A percentile compares a stretch with the other conserved stretches of the same genome.
Conservation (phyloP, 2,797 vertebrate species). For the Potorous gilbertii region DNA sequence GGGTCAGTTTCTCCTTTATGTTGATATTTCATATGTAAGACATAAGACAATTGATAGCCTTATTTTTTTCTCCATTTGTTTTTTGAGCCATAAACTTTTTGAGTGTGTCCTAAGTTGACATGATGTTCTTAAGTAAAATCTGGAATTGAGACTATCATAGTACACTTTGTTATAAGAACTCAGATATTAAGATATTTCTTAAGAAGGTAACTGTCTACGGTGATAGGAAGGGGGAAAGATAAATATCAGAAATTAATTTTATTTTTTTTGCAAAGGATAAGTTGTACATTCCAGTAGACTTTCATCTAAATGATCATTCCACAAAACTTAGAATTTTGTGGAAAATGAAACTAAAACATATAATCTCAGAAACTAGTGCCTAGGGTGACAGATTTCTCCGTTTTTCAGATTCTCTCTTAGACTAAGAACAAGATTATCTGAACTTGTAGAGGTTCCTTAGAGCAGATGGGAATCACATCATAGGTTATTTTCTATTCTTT, state of each 20-base stretch:
- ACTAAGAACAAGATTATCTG: neutral
- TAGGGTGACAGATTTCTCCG: neutral
- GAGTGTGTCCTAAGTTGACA: neutral
- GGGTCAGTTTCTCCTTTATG: neutral
- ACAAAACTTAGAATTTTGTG: neutral
- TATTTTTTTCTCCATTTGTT: neutral
- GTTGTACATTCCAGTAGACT: conserved; percentile 15
- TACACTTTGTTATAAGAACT: neutral
- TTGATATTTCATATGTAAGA: neutral
- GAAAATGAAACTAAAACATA: neutral
- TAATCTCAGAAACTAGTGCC: neutral
- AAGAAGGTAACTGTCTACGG: neutral
- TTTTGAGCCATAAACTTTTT: neutral
- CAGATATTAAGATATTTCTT: neutral
- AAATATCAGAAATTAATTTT: conserved; percentile 14
- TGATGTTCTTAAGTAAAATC: neutral
- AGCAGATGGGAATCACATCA: neutral
- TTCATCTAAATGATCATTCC: conserved; percentile 4
- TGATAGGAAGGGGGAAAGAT: neutral
- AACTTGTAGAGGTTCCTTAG: neutral
- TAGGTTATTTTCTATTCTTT: conserved; percentile 9
- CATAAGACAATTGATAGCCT: neutral
- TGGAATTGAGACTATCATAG: neutral
- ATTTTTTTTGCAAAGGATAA: conserved; percentile 14
- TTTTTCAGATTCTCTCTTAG: conserved; percentile 8